Evolutionary conservation across 2,888 invertebrate species (phyloP).

Genomic region (Drosophila ustulata): DNA sequence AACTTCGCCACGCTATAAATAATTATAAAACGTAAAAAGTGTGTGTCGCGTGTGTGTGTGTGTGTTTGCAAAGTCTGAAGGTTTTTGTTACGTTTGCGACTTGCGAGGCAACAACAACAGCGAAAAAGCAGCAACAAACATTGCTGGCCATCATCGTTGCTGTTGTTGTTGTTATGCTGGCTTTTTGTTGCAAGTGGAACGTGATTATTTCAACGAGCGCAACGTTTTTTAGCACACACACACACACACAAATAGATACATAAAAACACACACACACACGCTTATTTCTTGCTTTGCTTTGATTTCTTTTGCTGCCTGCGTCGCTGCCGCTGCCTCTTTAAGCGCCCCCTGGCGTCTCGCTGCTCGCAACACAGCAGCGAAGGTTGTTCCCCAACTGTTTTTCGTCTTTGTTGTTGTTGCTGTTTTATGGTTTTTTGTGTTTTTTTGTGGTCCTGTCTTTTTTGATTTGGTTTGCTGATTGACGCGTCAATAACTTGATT

Average conservation of each 20-base stretch:
- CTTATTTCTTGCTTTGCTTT: slow-evolving; percentile 50
- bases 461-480: slow-evolving; percentile 31
- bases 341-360: slow-evolving; percentile 28
- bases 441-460: slow-evolving; percentile 52
- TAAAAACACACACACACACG: slow-evolving; percentile 9
- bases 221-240: slow-evolving; percentile 47
- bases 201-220: slow-evolving; percentile 82
- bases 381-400: slow-evolving; percentile 56
- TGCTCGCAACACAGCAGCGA: slow-evolving; percentile 33
- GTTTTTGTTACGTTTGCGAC: slow-evolving; percentile 58
- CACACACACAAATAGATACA: slow-evolving; percentile 10
- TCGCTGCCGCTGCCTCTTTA: slow-evolving; percentile 19
- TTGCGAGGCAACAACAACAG: slow-evolving; percentile 23
- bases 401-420: slow-evolving; percentile 28
- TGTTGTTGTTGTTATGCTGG: slow-evolving; percentile 45
- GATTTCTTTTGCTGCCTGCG: slow-evolving; percentile 49
- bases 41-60: slow-evolving; percentile 14
- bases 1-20: slow-evolving; percentile 57
- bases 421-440: slow-evolving; percentile 11
- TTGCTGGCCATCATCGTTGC: slow-evolving; percentile 51
- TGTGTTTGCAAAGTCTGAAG: slow-evolving; percentile 67
- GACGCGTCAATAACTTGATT: slow-evolving; percentile 42
- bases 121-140: slow-evolving; percentile 28
- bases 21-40: slow-evolving; percentile 40
- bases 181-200: slow-evolving; percentile 83